These are phyloP conservation scores for Sebastes alutus DNA, from an alignment of 2,797 vertebrate species.

Conservation along the genomic window DNA sequence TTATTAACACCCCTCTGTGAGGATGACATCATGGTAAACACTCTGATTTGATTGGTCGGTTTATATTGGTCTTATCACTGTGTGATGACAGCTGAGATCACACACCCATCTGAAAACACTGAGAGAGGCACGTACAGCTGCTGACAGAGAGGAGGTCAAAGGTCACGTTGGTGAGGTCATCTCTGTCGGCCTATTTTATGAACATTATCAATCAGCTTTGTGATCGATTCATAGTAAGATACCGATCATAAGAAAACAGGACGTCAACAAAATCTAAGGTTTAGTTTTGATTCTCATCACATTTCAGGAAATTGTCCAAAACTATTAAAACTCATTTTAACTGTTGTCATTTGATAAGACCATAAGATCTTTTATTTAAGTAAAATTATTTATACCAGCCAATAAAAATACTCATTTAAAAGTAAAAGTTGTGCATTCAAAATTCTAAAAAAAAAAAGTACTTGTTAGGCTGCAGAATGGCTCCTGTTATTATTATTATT, in stretches of 20 bases:
- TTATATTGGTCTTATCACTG: conserved; percentile 10
- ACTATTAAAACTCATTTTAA: too few relatives aligned
- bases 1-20: conserved; percentile 17
- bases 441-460: too few relatives aligned
- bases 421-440: too few relatives aligned
- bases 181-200: neutral
- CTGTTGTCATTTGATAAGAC: too few relatives aligned
- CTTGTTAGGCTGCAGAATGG: too few relatives aligned
- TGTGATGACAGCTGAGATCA: conserved; percentile 38
- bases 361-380: neutral
- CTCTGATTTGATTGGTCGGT: neutral
- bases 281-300: neutral
- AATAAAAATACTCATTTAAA: neutral
- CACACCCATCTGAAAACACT: conserved; percentile 31
- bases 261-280: neutral
- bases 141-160: conserved; percentile 16
- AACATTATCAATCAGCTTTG: too few relatives aligned
- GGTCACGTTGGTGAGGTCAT: neutral
- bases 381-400: neutral
- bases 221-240: neutral
- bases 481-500: too few relatives aligned
- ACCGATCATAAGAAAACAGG: neutral
- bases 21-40: conserved; percentile 33
- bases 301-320: too few relatives aligned
- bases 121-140: conserved; percentile 5